Evolutionary conservation across 2,888 invertebrate species (phyloP).

Genomic region (Priocnemis perturbator): DNA sequence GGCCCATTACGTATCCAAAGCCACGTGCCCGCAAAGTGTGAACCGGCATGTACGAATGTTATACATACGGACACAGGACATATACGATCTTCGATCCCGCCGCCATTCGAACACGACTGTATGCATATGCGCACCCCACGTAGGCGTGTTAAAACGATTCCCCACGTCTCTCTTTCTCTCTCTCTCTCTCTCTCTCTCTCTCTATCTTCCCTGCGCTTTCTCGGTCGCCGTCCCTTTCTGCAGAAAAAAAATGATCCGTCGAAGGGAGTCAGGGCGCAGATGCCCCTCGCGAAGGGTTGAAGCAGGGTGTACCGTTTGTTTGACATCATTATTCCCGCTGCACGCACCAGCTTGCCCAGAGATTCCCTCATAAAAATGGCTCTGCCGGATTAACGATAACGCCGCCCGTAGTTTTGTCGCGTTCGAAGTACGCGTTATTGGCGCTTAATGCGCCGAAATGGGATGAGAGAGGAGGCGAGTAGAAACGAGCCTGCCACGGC

Average conservation of each 20-base stretch:
- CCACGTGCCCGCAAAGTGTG: constrained; percentile 54
- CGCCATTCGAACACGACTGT: constrained; percentile 50
- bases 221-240: constrained; percentile 5
- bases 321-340: constrained; percentile 70
- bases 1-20: constrained; percentile 34
- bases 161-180: constrained; percentile 29
- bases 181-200: constrained; percentile 18
- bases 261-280: constrained; percentile 51
- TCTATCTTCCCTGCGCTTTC: too few relatives aligned
- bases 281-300: constrained; percentile 50
- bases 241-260: constrained; percentile 54
- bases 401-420: constrained; percentile 21
- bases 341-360: constrained; percentile 47
- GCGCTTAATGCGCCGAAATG: not conserved
- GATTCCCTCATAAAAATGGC: constrained; percentile 48
- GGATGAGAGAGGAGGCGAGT: too few relatives aligned
- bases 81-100: constrained; percentile 29
- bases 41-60: constrained; percentile 59
- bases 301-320: constrained; percentile 61
- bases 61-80: constrained; percentile 35
- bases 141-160: constrained; percentile 68
- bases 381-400: constrained; percentile 37
- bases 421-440: not conserved
- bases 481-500: too few relatives aligned
- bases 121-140: constrained; percentile 53